These are phyloP conservation scores for Periplaneta americana DNA, from an alignment of 1,140 invertebrate genomes.

Conservation along the genomic window DNA sequence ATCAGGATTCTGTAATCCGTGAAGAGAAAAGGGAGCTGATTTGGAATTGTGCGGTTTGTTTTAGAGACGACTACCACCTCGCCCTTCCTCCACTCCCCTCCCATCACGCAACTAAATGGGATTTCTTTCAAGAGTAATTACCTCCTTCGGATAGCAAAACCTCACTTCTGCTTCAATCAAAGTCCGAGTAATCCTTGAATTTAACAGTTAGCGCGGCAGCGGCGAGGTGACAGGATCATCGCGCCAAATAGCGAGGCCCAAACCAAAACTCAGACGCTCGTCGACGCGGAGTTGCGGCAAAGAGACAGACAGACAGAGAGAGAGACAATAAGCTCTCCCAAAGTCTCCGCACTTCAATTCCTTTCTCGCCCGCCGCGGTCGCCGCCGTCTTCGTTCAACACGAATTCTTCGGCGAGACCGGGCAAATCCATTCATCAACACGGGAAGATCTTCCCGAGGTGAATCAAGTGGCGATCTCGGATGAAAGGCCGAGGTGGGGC, in stretches of 20 bases:
- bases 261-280: not conserved
- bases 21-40: conserved; percentile 17
- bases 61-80: conserved; percentile 2
- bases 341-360: not conserved
- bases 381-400: not conserved
- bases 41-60: conserved; percentile 3
- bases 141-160: conserved; percentile 2
- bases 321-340: not conserved
- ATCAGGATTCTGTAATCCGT: conserved; percentile 5
- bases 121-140: conserved; percentile 10
- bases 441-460: not conserved
- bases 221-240: not conserved
- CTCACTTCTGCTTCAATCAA: not conserved
- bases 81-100: not conserved
- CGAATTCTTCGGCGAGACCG: not conserved
- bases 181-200: not conserved
- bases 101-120: conserved; percentile 6
- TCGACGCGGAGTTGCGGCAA: not conserved
- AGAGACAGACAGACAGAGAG: no score
- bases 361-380: not conserved
- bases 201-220: not conserved
- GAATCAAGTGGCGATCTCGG: not conserved
- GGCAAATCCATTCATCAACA: not conserved
- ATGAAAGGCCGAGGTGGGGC: not conserved
- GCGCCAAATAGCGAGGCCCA: not conserved